Percentiles rank a stretch among this genome's conserved stretches.
Evolutionary conservation across 2,888 invertebrate genomes (phyloP).

Genomic region (Platerodrilus igneus): DNA sequence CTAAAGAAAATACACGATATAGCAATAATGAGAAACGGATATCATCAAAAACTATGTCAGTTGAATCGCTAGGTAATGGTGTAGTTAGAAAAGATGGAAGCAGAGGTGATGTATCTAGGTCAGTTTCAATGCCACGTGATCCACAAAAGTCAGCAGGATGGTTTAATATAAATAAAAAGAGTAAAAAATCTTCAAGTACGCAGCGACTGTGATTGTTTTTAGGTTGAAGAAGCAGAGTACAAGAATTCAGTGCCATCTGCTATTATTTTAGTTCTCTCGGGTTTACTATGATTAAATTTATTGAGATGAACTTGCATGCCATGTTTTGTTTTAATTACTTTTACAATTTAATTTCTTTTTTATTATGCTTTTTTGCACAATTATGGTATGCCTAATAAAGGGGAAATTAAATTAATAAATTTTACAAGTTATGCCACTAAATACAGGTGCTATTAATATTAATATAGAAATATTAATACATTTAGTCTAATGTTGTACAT

Average conservation of each 20-base stretch:
- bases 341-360: constrained; percentile 38
- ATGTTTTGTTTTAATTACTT: constrained; percentile 26
- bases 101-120: constrained; percentile 57
- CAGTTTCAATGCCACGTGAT: constrained; percentile 69
- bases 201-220: constrained; percentile 40
- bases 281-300: too few relatives aligned
- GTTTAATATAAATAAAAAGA: constrained; percentile 61
- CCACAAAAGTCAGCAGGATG: constrained; percentile 68
- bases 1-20: constrained; percentile 48
- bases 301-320: too few relatives aligned
- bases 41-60: constrained; percentile 57
- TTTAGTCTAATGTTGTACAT: constrained; percentile 11
- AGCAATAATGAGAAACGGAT: constrained; percentile 40
- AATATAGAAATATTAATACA: constrained; percentile 13
- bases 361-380: constrained; percentile 37
- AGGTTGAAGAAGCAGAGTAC: constrained; percentile 23
- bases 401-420: constrained; percentile 35
- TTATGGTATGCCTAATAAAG: constrained; percentile 39
- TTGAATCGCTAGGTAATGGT: constrained; percentile 56
- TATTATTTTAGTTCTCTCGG: constrained; percentile 1
- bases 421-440: constrained; percentile 14
- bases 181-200: constrained; percentile 41
- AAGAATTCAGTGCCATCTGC: constrained; percentile 13
- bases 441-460: constrained; percentile 23
- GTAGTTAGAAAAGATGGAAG: constrained; percentile 35